phyloP scores from a whole-genome alignment of 2,113 vertebrate species.

The Cyanoderma ruficeps region DNA sequence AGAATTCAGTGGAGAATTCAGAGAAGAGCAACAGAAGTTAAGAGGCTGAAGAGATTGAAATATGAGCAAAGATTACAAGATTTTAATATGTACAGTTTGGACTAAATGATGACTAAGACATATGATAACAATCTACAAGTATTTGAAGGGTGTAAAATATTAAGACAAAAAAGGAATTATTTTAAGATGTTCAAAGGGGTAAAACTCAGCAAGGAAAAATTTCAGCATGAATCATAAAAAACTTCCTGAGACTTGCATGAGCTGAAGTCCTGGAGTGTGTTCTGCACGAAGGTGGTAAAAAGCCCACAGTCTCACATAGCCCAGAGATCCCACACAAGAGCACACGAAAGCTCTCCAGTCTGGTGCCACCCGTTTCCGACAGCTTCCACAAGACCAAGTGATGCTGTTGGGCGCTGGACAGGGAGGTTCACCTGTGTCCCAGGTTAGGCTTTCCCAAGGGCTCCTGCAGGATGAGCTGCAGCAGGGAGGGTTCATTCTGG shows the following conservation, averaged over 20 bases:
- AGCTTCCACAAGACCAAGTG: not conserved
- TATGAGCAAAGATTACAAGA: slow-evolving; percentile 69
- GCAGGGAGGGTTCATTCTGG: not conserved
- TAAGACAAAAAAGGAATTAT: slow-evolving; percentile 56
- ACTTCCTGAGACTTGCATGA: slow-evolving; percentile 1
- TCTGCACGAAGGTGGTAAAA: not conserved
- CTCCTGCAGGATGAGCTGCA: not conserved
- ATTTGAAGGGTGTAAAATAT: slow-evolving; percentile 69
- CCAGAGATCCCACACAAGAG: not conserved
- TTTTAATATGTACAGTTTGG: slow-evolving; percentile 68
- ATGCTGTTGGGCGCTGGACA: not conserved
- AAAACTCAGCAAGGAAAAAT: slow-evolving; percentile 42
- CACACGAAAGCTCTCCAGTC: not conserved
- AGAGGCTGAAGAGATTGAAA: slow-evolving; percentile 66
- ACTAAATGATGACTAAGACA: slow-evolving; percentile 67
- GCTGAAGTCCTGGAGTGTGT: not conserved
- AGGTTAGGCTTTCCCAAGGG: not conserved
- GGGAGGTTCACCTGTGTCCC: not conserved
- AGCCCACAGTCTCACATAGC: not conserved
- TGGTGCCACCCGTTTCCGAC: not conserved
- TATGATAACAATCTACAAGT: slow-evolving; percentile 67
- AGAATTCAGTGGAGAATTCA: slow-evolving; percentile 55
- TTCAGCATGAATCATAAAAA: slow-evolving; percentile 27
- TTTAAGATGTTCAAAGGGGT: slow-evolving; percentile 56
- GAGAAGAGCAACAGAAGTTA: slow-evolving; percentile 67